A percentile compares a stretch with the other conserved stretches of the same genome.
phyloP scores from a whole-genome alignment of 1,140 invertebrate species.

The Pentalonia nigronervosa region DNA sequence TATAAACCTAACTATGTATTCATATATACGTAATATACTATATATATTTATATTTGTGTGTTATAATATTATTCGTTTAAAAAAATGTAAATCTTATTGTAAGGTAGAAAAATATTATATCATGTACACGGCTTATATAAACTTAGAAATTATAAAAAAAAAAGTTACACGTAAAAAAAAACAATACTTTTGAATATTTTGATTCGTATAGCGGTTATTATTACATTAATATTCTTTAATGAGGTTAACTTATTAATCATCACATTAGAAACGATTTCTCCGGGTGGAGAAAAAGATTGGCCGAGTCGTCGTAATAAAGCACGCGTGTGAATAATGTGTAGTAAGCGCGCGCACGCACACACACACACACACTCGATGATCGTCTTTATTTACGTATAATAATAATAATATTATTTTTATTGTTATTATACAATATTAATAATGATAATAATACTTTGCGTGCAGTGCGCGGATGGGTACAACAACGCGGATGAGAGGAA shows the following conservation, averaged over 20 bases:
- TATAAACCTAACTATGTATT: neutral
- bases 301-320: neutral
- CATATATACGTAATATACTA: neutral
- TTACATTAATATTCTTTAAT: conserved; percentile 44
- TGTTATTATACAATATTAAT: too few species aligned
- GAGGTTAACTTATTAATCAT: conserved; percentile 56
- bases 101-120: neutral
- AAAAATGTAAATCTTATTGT: conserved; percentile 16
- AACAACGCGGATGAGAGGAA: neutral
- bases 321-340: neutral
- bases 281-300: conserved; percentile 39
- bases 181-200: conserved; percentile 40
- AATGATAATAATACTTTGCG: neutral
- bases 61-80: neutral
- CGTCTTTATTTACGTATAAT: neutral
- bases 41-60: neutral
- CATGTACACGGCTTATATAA: neutral
- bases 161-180: conserved; percentile 24
- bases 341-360: neutral
- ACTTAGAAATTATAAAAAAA: conserved; percentile 6
- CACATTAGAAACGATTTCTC: conserved; percentile 49
- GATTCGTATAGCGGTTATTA: conserved; percentile 26
- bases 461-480: neutral
- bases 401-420: neutral
- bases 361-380: neutral